Conservation (phyloP, 2,113 vertebrate species). For the Verasper variegatus region DNA sequence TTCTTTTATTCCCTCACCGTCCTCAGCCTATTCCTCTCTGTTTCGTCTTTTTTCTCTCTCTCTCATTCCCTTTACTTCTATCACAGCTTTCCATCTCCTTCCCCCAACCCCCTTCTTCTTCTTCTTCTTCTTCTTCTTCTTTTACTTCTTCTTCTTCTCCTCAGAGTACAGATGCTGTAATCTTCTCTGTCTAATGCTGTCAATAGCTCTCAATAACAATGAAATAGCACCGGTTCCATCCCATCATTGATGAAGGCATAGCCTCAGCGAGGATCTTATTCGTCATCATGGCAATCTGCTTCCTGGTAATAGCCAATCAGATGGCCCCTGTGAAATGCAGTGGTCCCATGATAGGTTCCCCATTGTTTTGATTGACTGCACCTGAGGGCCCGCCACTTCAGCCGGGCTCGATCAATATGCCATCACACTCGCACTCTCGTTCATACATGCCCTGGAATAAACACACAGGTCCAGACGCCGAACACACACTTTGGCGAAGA, state of each 20-base stretch:
- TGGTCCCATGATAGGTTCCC: constrained; percentile 71
- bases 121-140: neutral
- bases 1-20: constrained; percentile 67
- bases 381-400: constrained; percentile 72
- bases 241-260: constrained; percentile 70
- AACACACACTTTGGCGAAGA: constrained; percentile 45
- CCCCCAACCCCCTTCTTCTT: neutral
- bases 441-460: constrained; percentile 46
- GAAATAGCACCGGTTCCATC: constrained; percentile 71
- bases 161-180: constrained; percentile 70
- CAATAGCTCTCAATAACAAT: constrained; percentile 81
- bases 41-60: constrained; percentile 23
- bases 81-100: constrained; percentile 44
- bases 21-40: constrained; percentile 39
- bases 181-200: constrained; percentile 72
- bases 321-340: constrained; percentile 64
- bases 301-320: constrained; percentile 80
- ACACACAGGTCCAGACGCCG: constrained; percentile 33
- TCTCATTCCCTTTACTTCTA: constrained; percentile 43
- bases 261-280: constrained; percentile 72
- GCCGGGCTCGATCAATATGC: constrained; percentile 74
- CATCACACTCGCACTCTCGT: constrained; percentile 60
- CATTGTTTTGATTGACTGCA: constrained; percentile 80
- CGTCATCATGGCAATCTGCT: constrained; percentile 73
- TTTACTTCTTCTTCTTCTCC: constrained; percentile 26